These are phyloP conservation scores for Vulpes vulpes DNA, from an alignment of 2,113 vertebrate species.

Conservation along the genomic window DNA sequence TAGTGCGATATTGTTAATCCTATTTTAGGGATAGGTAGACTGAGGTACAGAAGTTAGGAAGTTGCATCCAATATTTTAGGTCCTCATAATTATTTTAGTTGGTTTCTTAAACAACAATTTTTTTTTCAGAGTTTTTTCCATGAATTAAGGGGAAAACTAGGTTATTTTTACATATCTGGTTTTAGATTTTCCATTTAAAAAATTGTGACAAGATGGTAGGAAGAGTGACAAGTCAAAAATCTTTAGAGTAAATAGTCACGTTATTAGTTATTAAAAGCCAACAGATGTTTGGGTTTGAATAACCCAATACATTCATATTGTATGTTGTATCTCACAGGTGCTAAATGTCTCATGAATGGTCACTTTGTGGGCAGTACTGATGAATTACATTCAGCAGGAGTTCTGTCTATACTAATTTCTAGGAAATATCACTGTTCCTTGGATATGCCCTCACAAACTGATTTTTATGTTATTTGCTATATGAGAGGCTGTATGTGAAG, in stretches of 20 bases:
- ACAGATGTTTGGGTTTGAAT: neutral
- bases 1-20: neutral
- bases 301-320: neutral
- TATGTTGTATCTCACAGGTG: neutral
- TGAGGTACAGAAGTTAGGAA: neutral
- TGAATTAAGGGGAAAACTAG: neutral
- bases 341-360: neutral
- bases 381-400: neutral
- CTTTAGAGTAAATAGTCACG: neutral
- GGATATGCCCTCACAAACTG: neutral
- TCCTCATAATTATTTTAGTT: conserved; percentile 8
- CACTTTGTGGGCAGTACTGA: neutral
- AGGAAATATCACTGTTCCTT: neutral
- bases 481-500: neutral
- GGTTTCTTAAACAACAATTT: neutral
- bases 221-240: neutral
- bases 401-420: neutral
- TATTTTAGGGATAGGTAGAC: conserved; percentile 26
- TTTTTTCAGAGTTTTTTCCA: neutral
- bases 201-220: neutral
- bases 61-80: neutral
- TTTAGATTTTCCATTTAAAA: neutral
- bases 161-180: neutral
- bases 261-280: conserved; percentile 16
- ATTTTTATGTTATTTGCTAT: neutral